Base-by-base conservation (phyloP, 2,888 invertebrate species). In the Galerucella calmariensis region DNA sequence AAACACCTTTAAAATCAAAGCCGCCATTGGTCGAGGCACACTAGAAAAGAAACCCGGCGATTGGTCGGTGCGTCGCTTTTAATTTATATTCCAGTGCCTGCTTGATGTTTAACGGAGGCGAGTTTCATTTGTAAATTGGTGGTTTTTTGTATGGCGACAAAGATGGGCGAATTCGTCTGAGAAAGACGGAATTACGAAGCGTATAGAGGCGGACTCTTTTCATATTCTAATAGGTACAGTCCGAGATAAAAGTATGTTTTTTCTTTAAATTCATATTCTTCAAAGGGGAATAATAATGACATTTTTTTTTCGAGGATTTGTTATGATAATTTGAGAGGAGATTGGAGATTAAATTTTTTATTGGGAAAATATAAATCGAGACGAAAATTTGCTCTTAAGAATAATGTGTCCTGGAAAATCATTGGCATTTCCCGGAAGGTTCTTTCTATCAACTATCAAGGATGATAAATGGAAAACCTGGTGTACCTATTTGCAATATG, bases 101-200 rank as follows among this genome's bases (percentile, higher is more conserved):
- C 80, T 81, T 82, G 83, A 83, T 81, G 82, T 81, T 81, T 81
- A 81, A 81, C 73, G 76, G 75, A 81, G 83, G 83, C 83, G 83
- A 82, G 81, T 83, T 81, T 84, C 86, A 86, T 83, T 82, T 82
- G 81, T 83, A 84, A 83, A 84, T 83, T 84, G 84, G 81, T 78
- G 82, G 77, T 74, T 84, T 84, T 84, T 83, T 83, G 78, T 79
- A 76, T 71, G 77, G 75, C 74, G 79, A 80, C 76, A 75, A 77
- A 78, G 76, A 79, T 69, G 77, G 80, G 78, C 75, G 72, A 78
- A 76, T 74, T 76, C 78, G 75, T 72, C 78, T 74, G 76, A 68
- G 76, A 65, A 69, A 71, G 61, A 44, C 24, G 69, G 27, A 48
- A 20, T 69, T 75, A 80, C 53, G 41, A 53, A 24, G 9, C 78